Evolutionary conservation across 2,888 invertebrate genomes (phyloP).

Genomic region (Pristionchus maxplancki): DNA sequence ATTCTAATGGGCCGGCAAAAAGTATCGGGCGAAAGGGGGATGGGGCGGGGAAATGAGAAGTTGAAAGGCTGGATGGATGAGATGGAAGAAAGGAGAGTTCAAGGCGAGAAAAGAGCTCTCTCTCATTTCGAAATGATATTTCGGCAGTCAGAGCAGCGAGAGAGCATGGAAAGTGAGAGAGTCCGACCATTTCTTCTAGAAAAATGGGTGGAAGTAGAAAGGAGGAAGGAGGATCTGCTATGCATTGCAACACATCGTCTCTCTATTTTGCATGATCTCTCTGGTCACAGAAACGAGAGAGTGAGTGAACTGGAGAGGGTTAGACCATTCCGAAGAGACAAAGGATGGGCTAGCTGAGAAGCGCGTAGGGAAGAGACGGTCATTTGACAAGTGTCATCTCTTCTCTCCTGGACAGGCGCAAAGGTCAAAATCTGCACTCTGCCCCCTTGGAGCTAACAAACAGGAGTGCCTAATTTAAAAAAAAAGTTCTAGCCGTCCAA

Average conservation of each 20-base stretch:
- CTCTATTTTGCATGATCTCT: too few relatives aligned
- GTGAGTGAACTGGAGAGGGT: not conserved
- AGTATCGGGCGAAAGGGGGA: not conserved
- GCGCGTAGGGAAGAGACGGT: not conserved
- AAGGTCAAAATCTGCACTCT: not conserved
- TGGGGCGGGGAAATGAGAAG: not conserved
- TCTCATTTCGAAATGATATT: too few relatives aligned
- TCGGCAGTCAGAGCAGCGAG: too few relatives aligned
- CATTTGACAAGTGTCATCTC: not conserved
- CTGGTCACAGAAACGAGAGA: not conserved
- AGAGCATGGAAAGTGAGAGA: too few relatives aligned
- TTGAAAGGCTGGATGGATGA: not conserved
- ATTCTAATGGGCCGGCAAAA: constrained; percentile 22
- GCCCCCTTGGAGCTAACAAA: too few relatives aligned
- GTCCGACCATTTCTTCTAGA: too few relatives aligned
- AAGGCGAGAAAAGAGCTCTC: constrained; percentile 18
- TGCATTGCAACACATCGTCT: too few relatives aligned
- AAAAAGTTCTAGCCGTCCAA: too few relatives aligned
- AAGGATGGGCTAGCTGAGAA: not conserved
- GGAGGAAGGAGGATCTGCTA: too few relatives aligned
- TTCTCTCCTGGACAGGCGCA: too few relatives aligned
- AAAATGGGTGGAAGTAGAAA: not conserved
- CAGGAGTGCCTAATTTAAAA: too few relatives aligned
- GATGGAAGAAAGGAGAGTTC: not conserved
- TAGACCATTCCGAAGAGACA: not conserved